Conservation (phyloP, 2,888 invertebrate genomes). For the Slavum lentiscoides region DNA sequence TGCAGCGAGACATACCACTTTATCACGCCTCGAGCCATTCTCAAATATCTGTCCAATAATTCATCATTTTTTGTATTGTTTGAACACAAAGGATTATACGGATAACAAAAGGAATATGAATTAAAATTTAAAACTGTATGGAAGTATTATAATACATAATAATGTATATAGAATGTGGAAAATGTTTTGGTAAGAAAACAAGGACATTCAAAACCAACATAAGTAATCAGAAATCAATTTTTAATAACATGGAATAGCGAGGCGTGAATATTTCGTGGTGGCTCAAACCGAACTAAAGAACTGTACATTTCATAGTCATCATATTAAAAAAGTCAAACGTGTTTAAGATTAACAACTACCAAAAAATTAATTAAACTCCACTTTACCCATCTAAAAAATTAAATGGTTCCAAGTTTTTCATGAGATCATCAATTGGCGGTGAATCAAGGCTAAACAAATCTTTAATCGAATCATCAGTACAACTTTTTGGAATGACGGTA, state of each 20-base stretch:
- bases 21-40: conserved; percentile 53
- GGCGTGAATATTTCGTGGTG: conserved; percentile 1
- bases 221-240: conserved; percentile 40
- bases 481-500: conserved; percentile 54
- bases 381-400: conserved; percentile 52
- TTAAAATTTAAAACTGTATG: conserved; percentile 2
- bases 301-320: conserved; percentile 18
- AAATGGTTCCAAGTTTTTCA: conserved; percentile 46
- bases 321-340: conserved; percentile 11
- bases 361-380: too few relatives aligned
- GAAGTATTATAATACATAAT: not conserved
- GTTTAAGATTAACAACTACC: too few relatives aligned
- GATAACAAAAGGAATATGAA: conserved; percentile 28
- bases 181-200: not conserved
- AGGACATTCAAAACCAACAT: conserved; percentile 15
- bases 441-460: conserved; percentile 54
- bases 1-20: conserved; percentile 42
- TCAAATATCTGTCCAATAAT: conserved; percentile 55
- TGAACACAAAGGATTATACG: conserved; percentile 36
- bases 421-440: conserved; percentile 51
- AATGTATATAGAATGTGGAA: not conserved
- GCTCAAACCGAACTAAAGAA: conserved; percentile 39
- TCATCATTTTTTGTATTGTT: conserved; percentile 54
- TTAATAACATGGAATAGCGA: conserved; percentile 40
- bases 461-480: conserved; percentile 49